A percentile compares a stretch with the other conserved stretches of the same genome.
phyloP scores from a whole-genome alignment of 2,797 vertebrate species.

The Rhabdophis nuchalis region DNA sequence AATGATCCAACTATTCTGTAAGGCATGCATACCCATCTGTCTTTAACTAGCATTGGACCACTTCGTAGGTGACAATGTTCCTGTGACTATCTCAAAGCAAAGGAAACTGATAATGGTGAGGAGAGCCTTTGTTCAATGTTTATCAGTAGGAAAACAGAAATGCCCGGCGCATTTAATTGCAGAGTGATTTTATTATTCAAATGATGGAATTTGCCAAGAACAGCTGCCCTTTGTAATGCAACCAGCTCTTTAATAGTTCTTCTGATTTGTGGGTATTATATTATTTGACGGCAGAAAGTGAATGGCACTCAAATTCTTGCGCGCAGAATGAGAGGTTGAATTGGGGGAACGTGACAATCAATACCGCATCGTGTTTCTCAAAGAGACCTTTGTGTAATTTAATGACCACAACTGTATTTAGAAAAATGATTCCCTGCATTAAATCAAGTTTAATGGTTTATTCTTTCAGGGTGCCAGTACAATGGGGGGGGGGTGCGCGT shows the following conservation, averaged over 20 bases:
- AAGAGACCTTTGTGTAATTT: constrained; percentile 37
- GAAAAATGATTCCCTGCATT: constrained; percentile 47
- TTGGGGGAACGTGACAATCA: constrained; percentile 41
- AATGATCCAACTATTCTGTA: neutral
- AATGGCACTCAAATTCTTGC: constrained; percentile 41
- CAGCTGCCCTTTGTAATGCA: constrained; percentile 59
- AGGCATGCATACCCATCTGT: neutral
- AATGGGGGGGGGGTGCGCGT: neutral
- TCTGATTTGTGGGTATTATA: constrained; percentile 45
- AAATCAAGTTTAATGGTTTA: constrained; percentile 50
- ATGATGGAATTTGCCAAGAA: constrained; percentile 56
- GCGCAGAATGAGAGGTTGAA: constrained; percentile 41
- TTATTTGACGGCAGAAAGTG: constrained; percentile 44
- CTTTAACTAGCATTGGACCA: neutral
- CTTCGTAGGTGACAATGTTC: constrained; percentile 27
- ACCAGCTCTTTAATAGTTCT: constrained; percentile 49
- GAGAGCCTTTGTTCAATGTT: constrained; percentile 45
- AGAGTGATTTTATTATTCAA: constrained; percentile 58
- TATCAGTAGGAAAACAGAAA: constrained; percentile 59
- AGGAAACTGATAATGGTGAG: constrained; percentile 45
- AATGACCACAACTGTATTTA: constrained; percentile 38
- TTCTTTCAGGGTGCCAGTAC: constrained; percentile 32
- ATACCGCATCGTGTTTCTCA: constrained; percentile 23
- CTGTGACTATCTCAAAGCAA: constrained; percentile 43
- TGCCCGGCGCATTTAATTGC: constrained; percentile 61